phyloP scores from a whole-genome alignment of 2,113 vertebrate species.

The Chionomys nivalis region DNA sequence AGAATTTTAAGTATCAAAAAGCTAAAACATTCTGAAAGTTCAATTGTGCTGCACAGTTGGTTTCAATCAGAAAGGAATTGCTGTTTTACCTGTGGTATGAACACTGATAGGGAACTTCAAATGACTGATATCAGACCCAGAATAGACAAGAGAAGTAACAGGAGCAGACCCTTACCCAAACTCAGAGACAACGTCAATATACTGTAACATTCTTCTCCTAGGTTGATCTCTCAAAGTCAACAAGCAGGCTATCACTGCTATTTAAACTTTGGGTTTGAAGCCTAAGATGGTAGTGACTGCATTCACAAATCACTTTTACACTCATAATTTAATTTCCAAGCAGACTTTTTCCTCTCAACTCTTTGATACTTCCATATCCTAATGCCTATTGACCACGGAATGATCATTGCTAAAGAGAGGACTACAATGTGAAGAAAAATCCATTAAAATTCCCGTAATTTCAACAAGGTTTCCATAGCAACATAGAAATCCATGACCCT shows the following conservation, averaged over 20 bases:
- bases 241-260: neutral
- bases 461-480: slow-evolving; percentile 79
- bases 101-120: neutral
- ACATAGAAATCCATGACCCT: slow-evolving; percentile 65
- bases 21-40: neutral
- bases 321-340: slow-evolving; percentile 56
- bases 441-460: slow-evolving; percentile 16
- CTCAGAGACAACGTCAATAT: neutral
- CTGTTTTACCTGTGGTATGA: neutral
- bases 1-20: neutral
- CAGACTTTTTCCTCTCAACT: neutral
- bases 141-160: neutral
- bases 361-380: slow-evolving; percentile 33
- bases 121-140: neutral
- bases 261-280: neutral
- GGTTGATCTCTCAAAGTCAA: neutral
- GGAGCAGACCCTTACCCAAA: neutral
- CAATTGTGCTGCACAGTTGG: neutral
- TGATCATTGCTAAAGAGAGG: slow-evolving; percentile 53
- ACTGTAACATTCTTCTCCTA: neutral
- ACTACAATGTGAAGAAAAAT: slow-evolving; percentile 69
- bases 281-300: neutral
- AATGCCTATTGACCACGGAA: slow-evolving; percentile 55
- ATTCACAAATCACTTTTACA: slow-evolving; percentile 28
- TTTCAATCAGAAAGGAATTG: neutral